Conservation (phyloP, 2,888 invertebrate species). For the Margaritifera margaritifera region DNA sequence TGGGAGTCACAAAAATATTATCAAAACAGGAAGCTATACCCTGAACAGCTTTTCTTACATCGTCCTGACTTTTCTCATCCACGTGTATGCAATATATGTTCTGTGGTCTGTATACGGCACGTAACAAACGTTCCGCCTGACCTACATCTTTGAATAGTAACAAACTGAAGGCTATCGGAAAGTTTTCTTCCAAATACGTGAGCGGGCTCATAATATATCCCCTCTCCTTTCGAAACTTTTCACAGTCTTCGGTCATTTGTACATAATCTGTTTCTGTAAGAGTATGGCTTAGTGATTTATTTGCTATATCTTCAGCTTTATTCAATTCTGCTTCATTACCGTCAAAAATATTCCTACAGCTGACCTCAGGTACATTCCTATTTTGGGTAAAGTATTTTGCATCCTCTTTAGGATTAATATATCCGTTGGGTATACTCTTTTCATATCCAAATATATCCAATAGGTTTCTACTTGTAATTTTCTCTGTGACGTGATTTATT, state of each 20-base stretch:
- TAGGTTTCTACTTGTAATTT: no score
- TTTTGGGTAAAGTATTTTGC: slow-evolving; percentile 9
- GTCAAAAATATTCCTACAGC: slow-evolving; percentile 46
- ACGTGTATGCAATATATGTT: slow-evolving; percentile 69
- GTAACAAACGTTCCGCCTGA: slow-evolving; percentile 61
- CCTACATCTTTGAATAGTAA: slow-evolving; percentile 60
- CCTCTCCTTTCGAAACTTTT: slow-evolving; percentile 23
- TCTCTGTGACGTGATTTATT: no score
- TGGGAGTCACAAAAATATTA: slow-evolving; percentile 61
- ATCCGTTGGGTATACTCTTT: no score
- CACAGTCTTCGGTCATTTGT: slow-evolving; percentile 30
- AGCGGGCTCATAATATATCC: slow-evolving; percentile 43
- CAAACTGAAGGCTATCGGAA: slow-evolving; percentile 64
- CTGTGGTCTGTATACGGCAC: slow-evolving; percentile 67
- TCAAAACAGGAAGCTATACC: slow-evolving; percentile 57
- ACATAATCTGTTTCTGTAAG: slow-evolving; percentile 32
- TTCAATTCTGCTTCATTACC: slow-evolving; percentile 36
- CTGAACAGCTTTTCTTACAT: slow-evolving; percentile 44
- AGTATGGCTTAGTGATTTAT: slow-evolving; percentile 10
- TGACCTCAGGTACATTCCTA: slow-evolving; percentile 18
- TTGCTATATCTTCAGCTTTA: slow-evolving; percentile 28
- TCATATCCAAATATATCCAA: no score
- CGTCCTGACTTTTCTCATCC: slow-evolving; percentile 53
- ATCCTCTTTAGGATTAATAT: neutral
- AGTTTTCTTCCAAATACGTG: slow-evolving; percentile 50